Conservation (phyloP, 2,888 invertebrate species). For the Macroteleia sp. region DNA sequence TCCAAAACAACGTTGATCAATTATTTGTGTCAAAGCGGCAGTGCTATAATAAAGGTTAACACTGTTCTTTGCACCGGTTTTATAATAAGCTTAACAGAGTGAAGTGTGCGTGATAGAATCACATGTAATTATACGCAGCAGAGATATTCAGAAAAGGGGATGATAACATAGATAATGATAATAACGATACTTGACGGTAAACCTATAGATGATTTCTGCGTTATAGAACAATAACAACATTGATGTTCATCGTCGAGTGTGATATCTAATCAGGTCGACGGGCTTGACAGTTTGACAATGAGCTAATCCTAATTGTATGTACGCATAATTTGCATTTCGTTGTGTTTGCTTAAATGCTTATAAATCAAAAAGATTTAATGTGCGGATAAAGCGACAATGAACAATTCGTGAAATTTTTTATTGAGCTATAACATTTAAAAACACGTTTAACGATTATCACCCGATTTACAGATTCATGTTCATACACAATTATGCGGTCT, state of each 20-base stretch:
- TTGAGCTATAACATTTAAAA: no score
- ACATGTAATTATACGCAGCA: slow-evolving; percentile 44
- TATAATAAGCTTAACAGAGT: slow-evolving; percentile 35
- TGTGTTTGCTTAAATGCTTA: slow-evolving; percentile 13
- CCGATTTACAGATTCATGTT: no score
- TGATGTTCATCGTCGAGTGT: slow-evolving; percentile 33
- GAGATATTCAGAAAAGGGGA: slow-evolving; percentile 24
- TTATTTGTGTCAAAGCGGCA: slow-evolving; percentile 3
- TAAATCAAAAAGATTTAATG: slow-evolving; percentile 12
- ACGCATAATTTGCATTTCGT: slow-evolving; percentile 33
- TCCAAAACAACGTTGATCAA: slow-evolving; percentile 24
- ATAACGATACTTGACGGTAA: slow-evolving; percentile 55
- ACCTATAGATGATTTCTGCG: slow-evolving; percentile 53
- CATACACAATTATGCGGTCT: no score
- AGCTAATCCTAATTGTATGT: slow-evolving; percentile 52
- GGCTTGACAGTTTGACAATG: slow-evolving; percentile 55
- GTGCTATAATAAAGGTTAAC: slow-evolving; percentile 32
- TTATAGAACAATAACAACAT: slow-evolving; percentile 45
- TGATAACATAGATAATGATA: slow-evolving; percentile 42
- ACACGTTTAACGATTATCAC: no score
- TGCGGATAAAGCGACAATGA: no score
- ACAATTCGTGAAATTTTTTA: no score
- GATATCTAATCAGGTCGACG: slow-evolving; percentile 68
- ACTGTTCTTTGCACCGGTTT: slow-evolving; percentile 20
- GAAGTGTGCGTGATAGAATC: slow-evolving; percentile 40